A percentile compares a stretch with the other conserved stretches of the same genome.
phyloP scores from a whole-genome alignment of 2,113 vertebrate species.

The Chauna torquata region DNA sequence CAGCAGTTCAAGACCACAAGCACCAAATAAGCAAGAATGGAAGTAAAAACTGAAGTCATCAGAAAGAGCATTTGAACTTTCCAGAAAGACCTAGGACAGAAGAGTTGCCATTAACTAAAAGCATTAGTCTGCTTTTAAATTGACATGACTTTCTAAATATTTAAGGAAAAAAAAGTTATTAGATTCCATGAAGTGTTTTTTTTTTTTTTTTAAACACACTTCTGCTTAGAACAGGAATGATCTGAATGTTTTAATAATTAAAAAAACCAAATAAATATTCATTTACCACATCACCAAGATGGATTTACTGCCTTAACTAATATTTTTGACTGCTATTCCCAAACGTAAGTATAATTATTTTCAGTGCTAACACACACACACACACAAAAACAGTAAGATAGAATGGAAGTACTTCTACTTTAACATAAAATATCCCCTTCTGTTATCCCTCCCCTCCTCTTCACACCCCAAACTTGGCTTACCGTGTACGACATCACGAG shows the following conservation, averaged over 20 bases:
- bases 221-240: neutral
- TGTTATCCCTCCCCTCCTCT: neutral
- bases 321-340: neutral
- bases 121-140: neutral
- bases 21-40: neutral
- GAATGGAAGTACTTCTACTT: neutral
- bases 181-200: too few relatives aligned
- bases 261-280: neutral
- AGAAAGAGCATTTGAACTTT: neutral
- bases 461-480: slow-evolving; percentile 49
- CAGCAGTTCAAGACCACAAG: neutral
- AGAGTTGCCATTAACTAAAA: neutral
- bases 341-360: neutral
- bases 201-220: neutral
- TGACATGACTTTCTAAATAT: neutral
- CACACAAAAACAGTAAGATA: neutral
- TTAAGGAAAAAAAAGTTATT: too few relatives aligned
- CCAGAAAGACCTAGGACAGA: neutral
- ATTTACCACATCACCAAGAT: neutral
- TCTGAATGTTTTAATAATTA: neutral
- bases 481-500: slow-evolving; percentile 95
- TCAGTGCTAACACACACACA: neutral
- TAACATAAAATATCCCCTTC: neutral
- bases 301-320: neutral
- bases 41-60: neutral